Base-by-base conservation (phyloP, 2,888 invertebrate genomes). In the Dicranocentrus wangi region DNA sequence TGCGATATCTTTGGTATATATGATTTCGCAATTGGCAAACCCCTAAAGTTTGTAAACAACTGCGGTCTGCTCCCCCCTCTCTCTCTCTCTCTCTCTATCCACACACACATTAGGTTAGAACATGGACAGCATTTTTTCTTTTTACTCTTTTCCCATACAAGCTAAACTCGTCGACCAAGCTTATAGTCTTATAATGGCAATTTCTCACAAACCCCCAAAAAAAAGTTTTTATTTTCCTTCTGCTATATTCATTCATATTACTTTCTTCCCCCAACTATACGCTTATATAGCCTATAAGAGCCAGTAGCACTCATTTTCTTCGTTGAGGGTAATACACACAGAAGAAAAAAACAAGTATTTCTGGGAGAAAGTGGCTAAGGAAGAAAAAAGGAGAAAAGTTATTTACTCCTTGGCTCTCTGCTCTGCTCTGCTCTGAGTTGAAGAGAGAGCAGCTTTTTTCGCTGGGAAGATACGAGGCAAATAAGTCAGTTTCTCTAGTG, bases 1-100 rank as follows among this genome's bases (percentile, higher is more conserved):
- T 72, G 51, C 25, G 7, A 28, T 69, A 69, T 32, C 10, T 10
- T 25, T n/a, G n/a, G n/a, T n/a, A n/a, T n/a, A n/a, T 47, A 63
- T 65, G 63, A 73, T 73, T 73, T 73, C 42, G 73, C 73, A 73
- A 73, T 73, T 73, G 73, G 63, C 63, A 73, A 55, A 42, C 27
- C 47, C 17, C 32, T 32, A 51, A 73, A 51, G 28, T 73, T 73
- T 53, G 51, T 47, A 73, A 72, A 32, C 61, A 61, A 72, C 2
- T 47, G 47, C 2, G 47, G 47, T 47, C 10, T 47, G n/a, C n/a
- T n/a, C n/a, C n/a, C n/a, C n/a, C n/a, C n/a, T n/a, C n/a, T n/a
- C n/a, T n/a, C n/a, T n/a, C n/a, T n/a, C n/a, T n/a, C n/a, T n/a
- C n/a, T n/a, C n/a, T n/a, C n/a, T n/a, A n/a, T n/a, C n/a, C n/a